Evolutionary conservation across 1,140 invertebrate species (phyloP), one percentile per base, ranked within the genome.

Genomic region (Tetragnatha versicolor): DNA sequence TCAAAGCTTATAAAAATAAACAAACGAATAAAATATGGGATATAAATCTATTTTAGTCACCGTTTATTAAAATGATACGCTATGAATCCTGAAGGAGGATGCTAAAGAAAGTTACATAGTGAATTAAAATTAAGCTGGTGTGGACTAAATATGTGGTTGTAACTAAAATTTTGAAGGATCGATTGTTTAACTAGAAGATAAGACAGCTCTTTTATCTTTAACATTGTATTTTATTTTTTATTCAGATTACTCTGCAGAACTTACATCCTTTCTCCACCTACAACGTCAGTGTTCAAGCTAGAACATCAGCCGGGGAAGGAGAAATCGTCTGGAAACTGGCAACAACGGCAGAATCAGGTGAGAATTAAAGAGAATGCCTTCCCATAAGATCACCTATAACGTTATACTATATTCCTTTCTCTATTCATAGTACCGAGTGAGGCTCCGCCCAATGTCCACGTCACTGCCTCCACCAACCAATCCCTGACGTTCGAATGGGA

Each of bases 281-380:
- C 22, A 77, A 77, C 31, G 39, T 77, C n/a, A 63, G 58, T 25
- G 73, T 77, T 3, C 73, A 53, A 42, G 73, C 73, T 6, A 35
- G 49, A 31, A 77, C 73, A 27, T 66, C 47, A n/a, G 73, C 73
- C 20, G 73, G 73, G 0, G 60, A 53, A 17, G 61, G 73, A n/a
- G 73, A 77, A 25, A 20, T 47, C 2, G 47, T 77, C 3, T 31
- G 31, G 0, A 47, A 12, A 5, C 10, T 39, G 2, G 61, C 35
- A 5, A 42, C 6, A 10, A 77, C 73, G 9, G n/a, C 61, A 14
- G 45, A 65, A 39, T 65, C 73, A 49, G 61, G 73, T 65, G 17
- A 66, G 29, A 17, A 47, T 17, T 17, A 3, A 12, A 47, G 42
- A 20, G 20, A 1, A 17, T 47, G 42, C 20, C 20, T 47, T 47